phyloP scores from a whole-genome alignment of 2,888 invertebrate genomes.

The Pachydiplax longipennis region DNA sequence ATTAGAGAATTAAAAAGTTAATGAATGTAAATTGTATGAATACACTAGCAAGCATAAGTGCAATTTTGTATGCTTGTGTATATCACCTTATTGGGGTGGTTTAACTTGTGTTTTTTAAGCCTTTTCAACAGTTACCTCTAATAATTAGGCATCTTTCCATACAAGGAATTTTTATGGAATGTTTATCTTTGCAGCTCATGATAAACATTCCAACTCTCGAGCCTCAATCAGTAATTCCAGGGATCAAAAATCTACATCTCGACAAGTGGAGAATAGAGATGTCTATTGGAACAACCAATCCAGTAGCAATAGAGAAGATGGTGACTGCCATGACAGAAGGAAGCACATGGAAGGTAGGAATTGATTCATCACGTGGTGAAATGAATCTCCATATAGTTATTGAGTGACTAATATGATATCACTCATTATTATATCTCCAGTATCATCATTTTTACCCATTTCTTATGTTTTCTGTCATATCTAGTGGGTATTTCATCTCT shows the following conservation, averaged over 20 bases:
- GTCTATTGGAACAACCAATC: constrained; percentile 51
- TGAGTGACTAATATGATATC: neutral
- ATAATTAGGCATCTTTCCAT: no score
- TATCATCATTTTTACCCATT: no score
- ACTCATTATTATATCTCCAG: no score
- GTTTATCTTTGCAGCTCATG: constrained; percentile 63
- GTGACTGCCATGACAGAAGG: constrained; percentile 50
- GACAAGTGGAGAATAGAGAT: constrained; percentile 50
- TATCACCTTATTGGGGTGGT: no score
- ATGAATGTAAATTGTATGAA: no score
- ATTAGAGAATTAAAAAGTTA: no score
- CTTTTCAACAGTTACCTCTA: no score
- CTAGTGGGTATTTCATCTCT: no score
- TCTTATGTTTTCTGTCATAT: no score
- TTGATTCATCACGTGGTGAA: neutral
- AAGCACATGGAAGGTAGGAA: constrained; percentile 50
- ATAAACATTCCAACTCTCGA: constrained; percentile 79
- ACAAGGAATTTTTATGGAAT: neutral
- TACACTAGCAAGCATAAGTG: no score
- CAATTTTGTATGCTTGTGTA: no score
- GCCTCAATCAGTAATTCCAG: constrained; percentile 56
- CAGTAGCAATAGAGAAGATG: constrained; percentile 50
- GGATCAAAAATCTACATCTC: constrained; percentile 56
- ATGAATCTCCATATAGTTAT: neutral
- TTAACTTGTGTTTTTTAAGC: no score